Evolutionary conservation across 1,140 invertebrate species (phyloP).

Genomic region (Onthophagus taurus): DNA sequence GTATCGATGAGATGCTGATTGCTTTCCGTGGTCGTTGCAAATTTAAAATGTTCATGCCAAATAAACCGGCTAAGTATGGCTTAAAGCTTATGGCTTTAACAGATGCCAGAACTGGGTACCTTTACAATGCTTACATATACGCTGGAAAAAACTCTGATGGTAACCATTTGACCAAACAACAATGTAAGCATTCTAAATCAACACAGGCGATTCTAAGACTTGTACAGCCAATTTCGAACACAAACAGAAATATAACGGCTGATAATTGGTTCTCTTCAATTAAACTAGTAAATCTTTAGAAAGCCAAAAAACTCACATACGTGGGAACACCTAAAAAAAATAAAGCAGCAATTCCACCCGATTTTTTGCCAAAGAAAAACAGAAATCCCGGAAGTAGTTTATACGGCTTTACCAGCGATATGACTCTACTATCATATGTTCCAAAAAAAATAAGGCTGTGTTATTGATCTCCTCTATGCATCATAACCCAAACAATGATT

Average conservation of each 20-base stretch:
- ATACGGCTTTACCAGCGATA: slow-evolving; percentile 29
- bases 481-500: slow-evolving; percentile 19
- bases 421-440: slow-evolving; percentile 24
- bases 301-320: slow-evolving; percentile 21
- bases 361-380: slow-evolving; percentile 13
- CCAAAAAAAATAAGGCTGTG: slow-evolving; percentile 31
- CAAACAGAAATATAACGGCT: slow-evolving; percentile 28
- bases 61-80: slow-evolving; percentile 40
- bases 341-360: slow-evolving; percentile 28
- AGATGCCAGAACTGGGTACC: slow-evolving; percentile 31
- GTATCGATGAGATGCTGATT: slow-evolving; percentile 36
- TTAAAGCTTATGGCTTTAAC: slow-evolving; percentile 36
- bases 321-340: slow-evolving; percentile 35
- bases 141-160: slow-evolving; percentile 32
- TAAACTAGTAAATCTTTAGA: slow-evolving; percentile 15
- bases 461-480: slow-evolving; percentile 32
- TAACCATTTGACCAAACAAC: slow-evolving; percentile 16
- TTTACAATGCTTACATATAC: slow-evolving; percentile 32
- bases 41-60: slow-evolving; percentile 40
- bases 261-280: slow-evolving; percentile 35
- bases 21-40: slow-evolving; percentile 35
- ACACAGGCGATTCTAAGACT: slow-evolving; percentile 17
- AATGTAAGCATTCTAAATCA: slow-evolving; percentile 19
- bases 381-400: slow-evolving; percentile 21
- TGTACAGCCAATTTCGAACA: not conserved